Evolutionary conservation across 2,113 vertebrate species (phyloP).

Genomic region (Amblyornis subalaris): DNA sequence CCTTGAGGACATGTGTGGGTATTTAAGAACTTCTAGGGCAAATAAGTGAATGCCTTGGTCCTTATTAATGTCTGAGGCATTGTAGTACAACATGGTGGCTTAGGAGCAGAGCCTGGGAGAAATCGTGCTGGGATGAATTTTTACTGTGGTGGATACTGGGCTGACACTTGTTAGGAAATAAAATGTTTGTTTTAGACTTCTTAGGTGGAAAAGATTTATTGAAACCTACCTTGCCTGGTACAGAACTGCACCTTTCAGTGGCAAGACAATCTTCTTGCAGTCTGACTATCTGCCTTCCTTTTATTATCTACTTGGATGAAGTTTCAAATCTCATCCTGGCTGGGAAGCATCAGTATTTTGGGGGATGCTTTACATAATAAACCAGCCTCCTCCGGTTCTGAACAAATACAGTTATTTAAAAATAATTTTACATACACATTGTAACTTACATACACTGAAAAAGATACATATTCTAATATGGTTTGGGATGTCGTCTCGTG

Average conservation of each 20-base stretch:
- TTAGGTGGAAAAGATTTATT: neutral
- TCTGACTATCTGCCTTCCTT: neutral
- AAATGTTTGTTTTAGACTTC: neutral
- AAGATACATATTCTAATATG: neutral
- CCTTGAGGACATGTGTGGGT: neutral
- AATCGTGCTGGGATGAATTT: neutral
- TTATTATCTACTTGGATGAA: neutral
- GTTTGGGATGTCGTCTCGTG: neutral
- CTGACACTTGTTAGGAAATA: neutral
- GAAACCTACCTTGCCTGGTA: neutral
- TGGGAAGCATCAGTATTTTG: neutral
- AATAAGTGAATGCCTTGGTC: neutral
- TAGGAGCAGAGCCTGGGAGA: neutral
- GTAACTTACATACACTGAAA: neutral
- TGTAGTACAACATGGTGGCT: accelerated
- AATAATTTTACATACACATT: neutral
- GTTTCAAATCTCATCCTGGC: neutral
- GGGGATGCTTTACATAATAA: neutral
- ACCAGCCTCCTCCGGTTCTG: neutral
- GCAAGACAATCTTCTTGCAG: neutral
- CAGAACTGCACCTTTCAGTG: neutral
- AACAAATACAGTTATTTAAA: neutral
- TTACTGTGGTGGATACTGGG: neutral
- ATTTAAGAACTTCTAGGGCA: neutral
- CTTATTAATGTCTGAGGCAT: neutral